A percentile compares a stretch with the other conserved stretches of the same genome.
Conservation (phyloP, 2,888 invertebrate genomes). For the Chalcis sispes region DNA sequence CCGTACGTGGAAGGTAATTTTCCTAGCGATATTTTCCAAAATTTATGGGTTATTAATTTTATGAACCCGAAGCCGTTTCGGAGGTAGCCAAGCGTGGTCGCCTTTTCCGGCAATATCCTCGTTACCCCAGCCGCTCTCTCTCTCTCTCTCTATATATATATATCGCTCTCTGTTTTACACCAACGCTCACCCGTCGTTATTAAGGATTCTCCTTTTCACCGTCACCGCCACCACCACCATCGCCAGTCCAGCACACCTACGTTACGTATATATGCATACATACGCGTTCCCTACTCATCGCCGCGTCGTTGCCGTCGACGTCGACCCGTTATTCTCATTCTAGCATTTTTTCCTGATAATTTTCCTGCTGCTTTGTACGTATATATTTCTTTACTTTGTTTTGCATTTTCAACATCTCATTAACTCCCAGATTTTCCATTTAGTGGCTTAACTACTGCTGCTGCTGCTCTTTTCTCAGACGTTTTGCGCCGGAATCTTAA, state of each 20-base stretch:
- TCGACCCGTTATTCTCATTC: no score
- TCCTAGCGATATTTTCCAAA: constrained; percentile 16
- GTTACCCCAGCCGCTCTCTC: constrained; percentile 20
- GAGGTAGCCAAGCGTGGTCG: constrained; percentile 5
- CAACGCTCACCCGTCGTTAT: constrained; percentile 19
- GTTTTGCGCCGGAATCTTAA: neutral
- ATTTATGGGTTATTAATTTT: constrained; percentile 31
- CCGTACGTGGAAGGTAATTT: constrained; percentile 9
- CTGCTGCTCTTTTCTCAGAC: neutral
- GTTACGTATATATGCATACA: no score
- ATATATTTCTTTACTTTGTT: neutral
- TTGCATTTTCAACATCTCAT: constrained; percentile 18
- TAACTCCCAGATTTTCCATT: constrained; percentile 5
- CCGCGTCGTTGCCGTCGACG: no score
- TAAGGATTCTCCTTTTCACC: constrained; percentile 14
- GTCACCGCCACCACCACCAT: neutral
- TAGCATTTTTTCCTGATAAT: neutral
- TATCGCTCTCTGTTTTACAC: neutral
- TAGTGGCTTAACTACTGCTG: no score
- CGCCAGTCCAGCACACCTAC: no score
- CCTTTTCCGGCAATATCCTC: constrained; percentile 14
- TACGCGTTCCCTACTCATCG: no score
- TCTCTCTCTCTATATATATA: no score
- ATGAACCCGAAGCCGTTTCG: constrained; percentile 6
- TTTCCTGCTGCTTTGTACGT: neutral